phyloP scores from a whole-genome alignment of 2,888 invertebrate genomes.

The Acanthosepion esculentum region DNA sequence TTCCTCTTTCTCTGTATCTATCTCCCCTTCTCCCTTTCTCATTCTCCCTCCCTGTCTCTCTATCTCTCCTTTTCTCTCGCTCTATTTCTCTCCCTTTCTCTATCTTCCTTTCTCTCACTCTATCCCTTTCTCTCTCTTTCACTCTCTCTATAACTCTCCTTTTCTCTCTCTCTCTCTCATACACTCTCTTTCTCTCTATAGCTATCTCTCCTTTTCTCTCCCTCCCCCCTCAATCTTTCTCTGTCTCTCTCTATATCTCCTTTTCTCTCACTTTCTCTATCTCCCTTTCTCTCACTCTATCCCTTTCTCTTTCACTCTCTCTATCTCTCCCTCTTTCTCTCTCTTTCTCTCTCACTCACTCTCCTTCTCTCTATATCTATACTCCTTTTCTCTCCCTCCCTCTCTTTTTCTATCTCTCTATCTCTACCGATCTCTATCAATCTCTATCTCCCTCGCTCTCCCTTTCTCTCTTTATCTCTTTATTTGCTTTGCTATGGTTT shows the following conservation, averaged over 20 bases:
- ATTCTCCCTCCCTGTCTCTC: neutral
- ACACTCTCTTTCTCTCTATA: no score
- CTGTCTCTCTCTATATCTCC: neutral
- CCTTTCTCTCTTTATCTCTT: neutral
- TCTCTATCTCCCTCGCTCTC: neutral
- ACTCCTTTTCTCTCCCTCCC: neutral
- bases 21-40: no score
- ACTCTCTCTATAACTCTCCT: neutral
- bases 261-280: neutral
- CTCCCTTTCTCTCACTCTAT: neutral
- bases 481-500: no score
- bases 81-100: rapidly evolving
- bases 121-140: neutral
- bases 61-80: neutral
- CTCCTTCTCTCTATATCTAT: neutral
- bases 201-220: no score
- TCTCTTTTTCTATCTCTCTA: no score
- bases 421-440: no score
- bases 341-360: neutral
- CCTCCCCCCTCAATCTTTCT: neutral
- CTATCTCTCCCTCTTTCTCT: neutral
- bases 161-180: no score
- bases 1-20: no score
- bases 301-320: no score
- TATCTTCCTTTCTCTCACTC: neutral